These are phyloP conservation scores for Notarius quadriscutis DNA, from an alignment of 2,113 vertebrate genomes.

Conservation along the genomic window DNA sequence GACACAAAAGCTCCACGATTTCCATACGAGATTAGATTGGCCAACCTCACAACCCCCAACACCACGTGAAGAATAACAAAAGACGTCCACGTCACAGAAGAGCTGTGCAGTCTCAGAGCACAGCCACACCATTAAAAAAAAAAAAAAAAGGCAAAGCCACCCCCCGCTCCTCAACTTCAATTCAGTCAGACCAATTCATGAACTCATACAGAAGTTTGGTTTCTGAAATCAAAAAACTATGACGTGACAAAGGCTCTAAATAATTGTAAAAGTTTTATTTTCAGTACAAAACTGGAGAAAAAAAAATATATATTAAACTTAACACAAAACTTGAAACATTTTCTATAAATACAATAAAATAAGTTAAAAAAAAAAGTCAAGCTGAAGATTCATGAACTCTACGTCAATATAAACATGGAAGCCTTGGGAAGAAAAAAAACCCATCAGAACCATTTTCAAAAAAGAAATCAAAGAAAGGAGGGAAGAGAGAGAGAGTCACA, in stretches of 20 bases:
- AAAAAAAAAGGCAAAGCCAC: no score
- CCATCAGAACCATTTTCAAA: conserved; percentile 55
- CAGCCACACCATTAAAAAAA: background rate
- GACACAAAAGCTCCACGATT: conserved; percentile 36
- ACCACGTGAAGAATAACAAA: conserved; percentile 33
- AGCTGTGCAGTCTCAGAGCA: background rate
- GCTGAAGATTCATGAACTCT: conserved; percentile 66
- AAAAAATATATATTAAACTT: conserved; percentile 79
- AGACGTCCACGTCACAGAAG: conserved; percentile 21
- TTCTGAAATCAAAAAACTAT: no score
- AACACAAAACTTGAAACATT: conserved; percentile 73
- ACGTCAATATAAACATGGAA: conserved; percentile 56
- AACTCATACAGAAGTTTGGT: background rate
- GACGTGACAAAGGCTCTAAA: background rate
- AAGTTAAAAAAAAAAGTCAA: conserved; percentile 74
- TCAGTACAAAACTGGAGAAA: conserved; percentile 69
- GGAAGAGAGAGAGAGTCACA: background rate
- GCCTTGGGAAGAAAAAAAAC: conserved; percentile 42
- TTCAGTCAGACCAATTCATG: background rate
- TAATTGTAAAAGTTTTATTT: conserved; percentile 69
- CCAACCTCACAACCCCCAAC: conserved; percentile 34
- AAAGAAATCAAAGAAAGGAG: conserved; percentile 56
- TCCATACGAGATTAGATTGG: conserved; percentile 45
- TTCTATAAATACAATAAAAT: conserved; percentile 82
- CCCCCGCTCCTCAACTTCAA: background rate